Evolutionary conservation across 2,888 invertebrate species (phyloP).

Genomic region (Toxonevra muliebris): DNA sequence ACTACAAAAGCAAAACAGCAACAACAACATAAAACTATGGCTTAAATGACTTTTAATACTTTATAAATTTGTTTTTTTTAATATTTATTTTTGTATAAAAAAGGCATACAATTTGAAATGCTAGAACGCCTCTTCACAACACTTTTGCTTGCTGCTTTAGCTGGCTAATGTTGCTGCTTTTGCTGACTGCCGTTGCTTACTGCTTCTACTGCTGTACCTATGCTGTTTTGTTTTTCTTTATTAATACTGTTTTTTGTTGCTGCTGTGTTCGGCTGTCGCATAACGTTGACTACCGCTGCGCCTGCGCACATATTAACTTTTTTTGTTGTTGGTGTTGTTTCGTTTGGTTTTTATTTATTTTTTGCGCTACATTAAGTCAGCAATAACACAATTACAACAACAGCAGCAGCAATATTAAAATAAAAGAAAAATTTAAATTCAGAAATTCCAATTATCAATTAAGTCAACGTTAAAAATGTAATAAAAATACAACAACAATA

Average conservation of each 20-base stretch:
- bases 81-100: slow-evolving; percentile 27
- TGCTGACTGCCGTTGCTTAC: slow-evolving; percentile 18
- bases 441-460: slow-evolving; percentile 52
- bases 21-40: slow-evolving; percentile 27
- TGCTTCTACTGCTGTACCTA: too few relatives aligned
- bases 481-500: slow-evolving; percentile 37
- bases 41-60: slow-evolving; percentile 40
- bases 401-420: slow-evolving; percentile 2
- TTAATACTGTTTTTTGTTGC: slow-evolving; percentile 9
- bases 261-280: slow-evolving; percentile 5
- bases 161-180: neutral
- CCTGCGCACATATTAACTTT: slow-evolving; percentile 26
- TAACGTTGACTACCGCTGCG: slow-evolving; percentile 13
- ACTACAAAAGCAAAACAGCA: slow-evolving; percentile 27
- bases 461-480: slow-evolving; percentile 51
- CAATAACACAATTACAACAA: slow-evolving; percentile 32
- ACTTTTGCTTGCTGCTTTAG: slow-evolving; percentile 40
- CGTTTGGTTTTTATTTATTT: neutral
- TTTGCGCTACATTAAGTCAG: slow-evolving; percentile 20
- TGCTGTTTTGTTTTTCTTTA: slow-evolving; percentile 21
- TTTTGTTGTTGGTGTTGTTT: slow-evolving; percentile 2
- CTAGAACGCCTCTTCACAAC: slow-evolving; percentile 62
- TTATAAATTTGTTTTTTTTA: slow-evolving; percentile 19
- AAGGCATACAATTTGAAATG: slow-evolving; percentile 51
- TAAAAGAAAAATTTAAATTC: slow-evolving; percentile 30